Percentiles rank a stretch among this genome's conserved stretches.
Evolutionary conservation across 2,113 vertebrate genomes (phyloP).

Genomic region (Antechinus flavipes): DNA sequence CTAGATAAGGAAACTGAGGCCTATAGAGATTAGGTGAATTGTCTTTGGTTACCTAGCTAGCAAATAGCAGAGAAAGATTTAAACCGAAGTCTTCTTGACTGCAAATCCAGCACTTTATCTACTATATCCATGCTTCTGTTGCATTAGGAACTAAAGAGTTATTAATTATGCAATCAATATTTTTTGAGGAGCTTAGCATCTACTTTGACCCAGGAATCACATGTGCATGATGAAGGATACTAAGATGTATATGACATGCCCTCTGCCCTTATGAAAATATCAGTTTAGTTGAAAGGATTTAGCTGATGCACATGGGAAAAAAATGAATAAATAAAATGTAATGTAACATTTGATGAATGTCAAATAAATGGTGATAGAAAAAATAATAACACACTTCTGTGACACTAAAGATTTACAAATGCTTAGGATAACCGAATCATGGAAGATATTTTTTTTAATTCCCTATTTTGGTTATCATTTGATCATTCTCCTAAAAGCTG

Average conservation of each 20-base stretch:
- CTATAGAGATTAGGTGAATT: not conserved
- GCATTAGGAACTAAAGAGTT: not conserved
- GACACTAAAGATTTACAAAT: not conserved
- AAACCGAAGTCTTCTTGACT: not conserved
- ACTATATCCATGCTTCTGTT: not conserved
- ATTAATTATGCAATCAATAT: not conserved
- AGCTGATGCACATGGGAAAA: not conserved
- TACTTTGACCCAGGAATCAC: not conserved
- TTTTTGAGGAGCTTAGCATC: not conserved
- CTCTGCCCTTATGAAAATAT: not conserved
- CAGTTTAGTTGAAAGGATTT: not conserved
- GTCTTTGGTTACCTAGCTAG: not conserved
- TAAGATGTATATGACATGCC: not conserved
- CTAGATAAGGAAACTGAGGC: not conserved
- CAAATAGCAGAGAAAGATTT: not conserved
- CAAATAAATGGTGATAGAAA: not conserved
- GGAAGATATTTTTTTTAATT: not conserved
- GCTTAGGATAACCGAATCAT: not conserved
- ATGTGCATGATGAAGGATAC: not conserved
- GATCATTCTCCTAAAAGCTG: conserved; percentile 22
- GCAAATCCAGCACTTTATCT: not conserved
- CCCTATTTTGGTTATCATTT: not conserved
- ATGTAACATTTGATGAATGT: not conserved
- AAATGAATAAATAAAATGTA: not conserved
- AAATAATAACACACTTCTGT: not conserved